Conservation (phyloP, 2,113 vertebrate genomes). For the Pithys albifrons region DNA sequence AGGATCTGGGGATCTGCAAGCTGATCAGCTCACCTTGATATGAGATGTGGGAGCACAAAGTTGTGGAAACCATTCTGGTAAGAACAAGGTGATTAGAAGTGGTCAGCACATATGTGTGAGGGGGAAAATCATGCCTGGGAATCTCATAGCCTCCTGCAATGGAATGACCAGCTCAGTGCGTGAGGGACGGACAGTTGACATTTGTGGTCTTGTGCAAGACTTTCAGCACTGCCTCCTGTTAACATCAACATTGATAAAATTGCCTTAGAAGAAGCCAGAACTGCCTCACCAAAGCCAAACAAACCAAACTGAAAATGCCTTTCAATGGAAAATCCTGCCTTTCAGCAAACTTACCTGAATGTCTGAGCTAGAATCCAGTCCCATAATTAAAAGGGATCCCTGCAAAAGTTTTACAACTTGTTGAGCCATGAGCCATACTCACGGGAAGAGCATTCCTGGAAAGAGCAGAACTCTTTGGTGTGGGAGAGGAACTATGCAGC, state of each 20-base stretch:
- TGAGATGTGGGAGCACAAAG: not conserved
- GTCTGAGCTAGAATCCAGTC: rapidly evolving
- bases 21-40: not conserved
- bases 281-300: not conserved
- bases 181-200: not conserved
- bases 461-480: not conserved
- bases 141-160: not conserved
- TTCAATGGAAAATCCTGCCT: not conserved
- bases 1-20: not conserved
- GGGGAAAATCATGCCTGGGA: not conserved
- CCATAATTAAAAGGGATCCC: not conserved
- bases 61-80: not conserved
- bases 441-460: not conserved
- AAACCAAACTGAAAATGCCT: not conserved
- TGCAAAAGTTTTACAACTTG: not conserved
- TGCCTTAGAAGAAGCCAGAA: not conserved
- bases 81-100: not conserved
- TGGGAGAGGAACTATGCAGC: not conserved
- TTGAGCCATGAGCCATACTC: not conserved
- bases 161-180: not conserved
- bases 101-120: not conserved
- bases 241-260: not conserved
- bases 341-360: not conserved
- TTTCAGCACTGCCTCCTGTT: not conserved
- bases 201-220: not conserved